These are phyloP conservation scores for Saguinus imperator DNA, from an alignment of 2,113 vertebrate genomes.

Conservation along the genomic window DNA sequence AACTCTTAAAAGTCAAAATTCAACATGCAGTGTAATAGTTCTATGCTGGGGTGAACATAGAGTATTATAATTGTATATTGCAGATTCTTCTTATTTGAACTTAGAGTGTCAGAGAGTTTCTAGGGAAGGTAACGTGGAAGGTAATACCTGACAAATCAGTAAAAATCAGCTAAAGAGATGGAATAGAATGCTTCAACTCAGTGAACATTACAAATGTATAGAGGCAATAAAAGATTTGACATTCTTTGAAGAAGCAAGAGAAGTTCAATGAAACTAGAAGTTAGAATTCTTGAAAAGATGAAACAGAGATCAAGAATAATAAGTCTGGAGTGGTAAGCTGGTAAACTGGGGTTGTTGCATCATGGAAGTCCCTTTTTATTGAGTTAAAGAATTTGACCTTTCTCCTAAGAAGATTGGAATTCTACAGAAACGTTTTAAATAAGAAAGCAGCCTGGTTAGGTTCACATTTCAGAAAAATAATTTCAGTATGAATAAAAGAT, in stretches of 20 bases:
- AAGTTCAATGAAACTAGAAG: neutral
- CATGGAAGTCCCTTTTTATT: neutral
- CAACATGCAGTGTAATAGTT: neutral
- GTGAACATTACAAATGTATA: neutral
- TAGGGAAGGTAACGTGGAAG: neutral
- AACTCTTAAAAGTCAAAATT: neutral
- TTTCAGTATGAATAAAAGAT: neutral
- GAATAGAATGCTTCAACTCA: neutral
- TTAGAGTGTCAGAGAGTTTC: neutral
- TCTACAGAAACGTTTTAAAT: neutral
- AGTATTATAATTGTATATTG: neutral
- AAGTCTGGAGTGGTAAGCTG: too few relatives aligned
- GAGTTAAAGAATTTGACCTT: neutral
- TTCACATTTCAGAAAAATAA: neutral
- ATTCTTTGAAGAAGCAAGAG: neutral
- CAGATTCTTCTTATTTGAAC: neutral
- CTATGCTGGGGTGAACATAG: neutral
- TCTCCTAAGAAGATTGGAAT: neutral
- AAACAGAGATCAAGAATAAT: neutral
- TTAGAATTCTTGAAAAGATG: neutral
- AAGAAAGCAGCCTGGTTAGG: neutral
- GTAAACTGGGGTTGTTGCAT: neutral
- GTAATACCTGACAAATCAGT: neutral
- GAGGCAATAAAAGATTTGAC: neutral
- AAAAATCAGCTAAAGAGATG: neutral